A percentile compares a stretch with the other conserved stretches of the same genome.
phyloP scores from a whole-genome alignment of 2,888 invertebrate species.

The Parnassius glacialis region DNA sequence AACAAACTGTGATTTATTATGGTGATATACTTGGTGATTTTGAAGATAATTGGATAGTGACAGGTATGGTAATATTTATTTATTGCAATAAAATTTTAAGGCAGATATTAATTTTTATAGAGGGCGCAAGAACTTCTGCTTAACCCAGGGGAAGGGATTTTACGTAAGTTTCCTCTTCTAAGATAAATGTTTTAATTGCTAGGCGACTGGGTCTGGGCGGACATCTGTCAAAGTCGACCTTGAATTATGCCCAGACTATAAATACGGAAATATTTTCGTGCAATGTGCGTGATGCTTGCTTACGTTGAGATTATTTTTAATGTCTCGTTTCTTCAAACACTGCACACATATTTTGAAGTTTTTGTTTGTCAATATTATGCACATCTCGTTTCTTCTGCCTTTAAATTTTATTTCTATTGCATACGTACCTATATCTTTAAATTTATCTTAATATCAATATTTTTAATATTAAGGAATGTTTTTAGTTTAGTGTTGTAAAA shows the following conservation, averaged over 20 bases:
- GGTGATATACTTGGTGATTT: conserved; percentile 75
- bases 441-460: not conserved
- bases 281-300: conserved; percentile 38
- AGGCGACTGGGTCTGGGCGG: conserved; percentile 49
- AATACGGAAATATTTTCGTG: conserved; percentile 77
- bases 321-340: conserved; percentile 11
- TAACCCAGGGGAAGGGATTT: conserved; percentile 47
- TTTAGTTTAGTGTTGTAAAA: conserved; percentile 2
- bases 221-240: conserved; percentile 72
- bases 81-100: conserved; percentile 48
- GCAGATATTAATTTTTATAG: conserved; percentile 37
- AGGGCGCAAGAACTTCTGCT: conserved; percentile 37
- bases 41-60: conserved; percentile 67
- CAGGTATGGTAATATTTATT: conserved; percentile 60
- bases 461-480: not conserved
- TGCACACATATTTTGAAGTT: conserved; percentile 38
- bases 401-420: not conserved
- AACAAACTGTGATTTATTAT: conserved; percentile 79
- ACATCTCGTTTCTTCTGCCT: conserved; percentile 1
- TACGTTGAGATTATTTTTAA: conserved; percentile 24
- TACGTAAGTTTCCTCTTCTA: conserved; percentile 60
- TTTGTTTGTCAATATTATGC: conserved; percentile 29
- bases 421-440: not conserved
- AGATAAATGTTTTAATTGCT: conserved; percentile 56
- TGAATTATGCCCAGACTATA: conserved; percentile 69